Conservation (phyloP, 1,140 invertebrate genomes). For the Mycetomoellerius zeteki region DNA sequence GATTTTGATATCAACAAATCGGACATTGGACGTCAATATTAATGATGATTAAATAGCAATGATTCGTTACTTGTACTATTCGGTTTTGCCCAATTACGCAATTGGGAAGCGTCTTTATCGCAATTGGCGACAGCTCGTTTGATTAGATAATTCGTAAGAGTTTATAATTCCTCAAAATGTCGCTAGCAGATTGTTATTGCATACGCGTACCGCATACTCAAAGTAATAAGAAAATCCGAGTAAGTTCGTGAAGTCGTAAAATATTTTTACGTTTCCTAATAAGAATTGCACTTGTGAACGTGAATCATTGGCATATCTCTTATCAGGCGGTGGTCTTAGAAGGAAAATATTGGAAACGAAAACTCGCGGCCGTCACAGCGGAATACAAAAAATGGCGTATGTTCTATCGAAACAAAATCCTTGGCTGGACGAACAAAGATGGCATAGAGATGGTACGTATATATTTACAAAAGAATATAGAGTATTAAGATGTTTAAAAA, state of each 20-base stretch:
- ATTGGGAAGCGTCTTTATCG: conserved; percentile 44
- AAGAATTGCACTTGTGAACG: conserved; percentile 31
- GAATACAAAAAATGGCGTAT: conserved; percentile 99
- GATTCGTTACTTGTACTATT: neutral
- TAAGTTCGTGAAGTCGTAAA: conserved; percentile 16
- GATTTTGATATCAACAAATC: neutral
- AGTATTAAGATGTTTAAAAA: neutral
- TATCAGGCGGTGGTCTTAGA: conserved; percentile 96
- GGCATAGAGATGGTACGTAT: conserved; percentile 91
- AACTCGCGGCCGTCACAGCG: conserved; percentile 97
- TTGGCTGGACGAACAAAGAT: conserved; percentile 92
- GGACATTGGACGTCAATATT: neutral
- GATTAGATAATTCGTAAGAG: conserved; percentile 56
- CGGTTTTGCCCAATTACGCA: conserved; percentile 22
- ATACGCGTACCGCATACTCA: neutral
- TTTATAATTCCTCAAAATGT: conserved; percentile 35
- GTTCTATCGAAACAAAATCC: conserved; percentile 95
- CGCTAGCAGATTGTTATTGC: neutral
- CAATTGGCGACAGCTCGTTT: conserved; percentile 31
- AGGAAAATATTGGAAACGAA: conserved; percentile 99
- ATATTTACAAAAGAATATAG: neutral
- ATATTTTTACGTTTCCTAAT: conserved; percentile 7
- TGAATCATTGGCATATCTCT: conserved; percentile 68
- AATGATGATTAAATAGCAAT: conserved; percentile 17
- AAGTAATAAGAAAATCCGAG: conserved; percentile 6